Conservation (phyloP, 2,888 invertebrate genomes). For the Chrysotoxum bicinctum region DNA sequence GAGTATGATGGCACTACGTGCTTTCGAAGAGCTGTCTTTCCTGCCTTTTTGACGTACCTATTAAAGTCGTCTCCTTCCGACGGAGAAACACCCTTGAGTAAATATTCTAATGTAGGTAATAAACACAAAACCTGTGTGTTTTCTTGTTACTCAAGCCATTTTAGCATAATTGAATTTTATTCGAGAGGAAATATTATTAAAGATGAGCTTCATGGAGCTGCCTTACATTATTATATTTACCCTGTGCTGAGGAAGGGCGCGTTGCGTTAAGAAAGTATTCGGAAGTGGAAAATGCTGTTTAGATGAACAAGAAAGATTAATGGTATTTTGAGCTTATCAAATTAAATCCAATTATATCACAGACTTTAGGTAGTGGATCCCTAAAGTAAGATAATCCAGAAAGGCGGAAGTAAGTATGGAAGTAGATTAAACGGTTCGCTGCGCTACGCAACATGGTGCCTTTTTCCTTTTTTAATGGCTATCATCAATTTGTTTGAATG, state of each 20-base stretch:
- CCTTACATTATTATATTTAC: neutral
- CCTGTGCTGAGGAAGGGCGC: too few relatives aligned
- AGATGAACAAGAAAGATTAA: constrained; percentile 4
- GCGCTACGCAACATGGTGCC: constrained; percentile 1
- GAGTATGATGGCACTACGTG: neutral
- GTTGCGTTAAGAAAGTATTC: neutral
- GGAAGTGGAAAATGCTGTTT: neutral
- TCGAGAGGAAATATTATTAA: constrained; percentile 14
- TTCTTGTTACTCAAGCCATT: constrained; percentile 1
- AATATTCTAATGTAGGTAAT: constrained; percentile 2
- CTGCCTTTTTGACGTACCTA: neutral
- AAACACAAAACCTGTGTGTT: constrained; percentile 1
- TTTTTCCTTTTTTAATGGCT: neutral
- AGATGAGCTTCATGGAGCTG: constrained; percentile 2
- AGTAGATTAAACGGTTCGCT: constrained; percentile 7
- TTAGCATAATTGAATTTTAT: constrained; percentile 27
- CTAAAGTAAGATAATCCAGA: neutral
- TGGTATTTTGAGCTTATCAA: constrained; percentile 15
- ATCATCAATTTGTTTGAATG: constrained; percentile 1
- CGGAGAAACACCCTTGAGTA: neutral
- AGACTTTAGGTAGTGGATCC: neutral
- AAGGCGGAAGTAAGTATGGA: neutral
- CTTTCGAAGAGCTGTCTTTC: neutral
- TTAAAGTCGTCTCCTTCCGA: neutral
- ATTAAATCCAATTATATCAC: constrained; percentile 12